phyloP scores from a whole-genome alignment of 2,888 invertebrate species.

The Suillia variegata region DNA sequence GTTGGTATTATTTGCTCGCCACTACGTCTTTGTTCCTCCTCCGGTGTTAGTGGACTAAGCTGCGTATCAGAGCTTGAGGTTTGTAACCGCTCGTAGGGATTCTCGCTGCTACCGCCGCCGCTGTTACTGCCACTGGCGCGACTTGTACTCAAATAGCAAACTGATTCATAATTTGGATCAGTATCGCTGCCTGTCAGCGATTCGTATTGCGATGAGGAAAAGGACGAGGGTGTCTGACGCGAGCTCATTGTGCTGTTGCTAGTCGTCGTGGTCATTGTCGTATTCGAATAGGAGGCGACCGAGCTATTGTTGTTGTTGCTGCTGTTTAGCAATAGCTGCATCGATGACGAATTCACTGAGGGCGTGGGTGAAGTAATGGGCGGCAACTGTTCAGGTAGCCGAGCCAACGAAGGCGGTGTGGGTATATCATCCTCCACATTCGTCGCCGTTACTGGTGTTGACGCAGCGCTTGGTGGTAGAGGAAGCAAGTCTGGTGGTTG shows the following conservation, averaged over 20 bases:
- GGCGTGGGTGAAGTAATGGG: conserved; percentile 43
- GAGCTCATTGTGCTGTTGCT: conserved; percentile 58
- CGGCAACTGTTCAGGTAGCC: conserved; percentile 31
- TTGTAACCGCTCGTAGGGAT: conserved; percentile 71
- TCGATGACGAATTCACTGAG: conserved; percentile 43
- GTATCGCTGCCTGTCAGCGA: conserved; percentile 80
- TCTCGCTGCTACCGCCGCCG: conserved; percentile 63
- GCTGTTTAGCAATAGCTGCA: conserved; percentile 32
- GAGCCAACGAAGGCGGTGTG: conserved; percentile 16
- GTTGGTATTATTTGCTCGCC: conserved; percentile 30
- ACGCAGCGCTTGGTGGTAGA: conserved; percentile 15
- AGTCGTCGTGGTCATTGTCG: conserved; percentile 45
- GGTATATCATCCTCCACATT: background rate
- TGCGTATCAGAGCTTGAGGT: conserved; percentile 57
- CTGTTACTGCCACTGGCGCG: conserved; percentile 27
- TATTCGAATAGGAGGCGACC: conserved; percentile 37
- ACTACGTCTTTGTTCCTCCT: no score
- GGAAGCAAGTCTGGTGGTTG: conserved; percentile 14
- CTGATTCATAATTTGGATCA: conserved; percentile 84
- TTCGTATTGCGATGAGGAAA: conserved; percentile 78
- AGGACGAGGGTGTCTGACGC: conserved; percentile 64
- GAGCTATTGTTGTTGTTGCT: conserved; percentile 39
- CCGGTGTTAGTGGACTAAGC: conserved; percentile 38
- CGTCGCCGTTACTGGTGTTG: conserved; percentile 16
- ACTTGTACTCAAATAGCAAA: conserved; percentile 69